Evolutionary conservation across 2,797 vertebrate genomes (phyloP), one percentile per base, ranked within the genome.

Genomic region (Halcyon leucocephala): DNA sequence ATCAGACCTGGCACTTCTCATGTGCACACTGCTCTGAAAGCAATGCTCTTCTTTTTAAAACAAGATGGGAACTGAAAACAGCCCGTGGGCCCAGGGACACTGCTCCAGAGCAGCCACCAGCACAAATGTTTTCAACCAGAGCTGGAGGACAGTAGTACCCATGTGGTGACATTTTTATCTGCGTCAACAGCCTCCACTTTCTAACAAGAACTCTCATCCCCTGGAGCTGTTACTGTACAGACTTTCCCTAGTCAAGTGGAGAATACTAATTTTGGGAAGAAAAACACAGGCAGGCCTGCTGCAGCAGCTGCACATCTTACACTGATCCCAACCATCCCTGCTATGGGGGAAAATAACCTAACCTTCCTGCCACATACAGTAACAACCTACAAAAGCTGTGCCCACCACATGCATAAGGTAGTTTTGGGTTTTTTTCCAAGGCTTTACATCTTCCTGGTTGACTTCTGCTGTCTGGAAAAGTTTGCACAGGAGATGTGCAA

Each of bases 291-390:
- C n/a, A 8, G 29, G 51, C 10, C 16, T 67, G 4, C 26, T 44
- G 10, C 0, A 87, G 49, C 57, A 82, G 66, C 6, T 54, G n/a
- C 26, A 18, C 6, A 2, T 21, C 51, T 21, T 60, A 8, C 4
- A 16, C n/a, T 41, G 35, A 58, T 33, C 16, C 25, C 4, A 60
- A 0, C 10, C 15, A 41, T 21, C 49, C 15, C 3, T 12, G 1
- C 2, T 10, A 5, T 0, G 1, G 33, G 10, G 44, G 4, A 10
- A 71, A 14, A 35, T 37, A 37, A 37, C 20, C 64, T 72, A 41
- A 51, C 48, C 0, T 42, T 11, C 22, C 1, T 1, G 41, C 14
- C 46, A 7, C 15, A 35, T 8, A 55, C 31, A n/a, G 54, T 7
- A n/a, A 21, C 29, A 55, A 33, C 33, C 24, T 60, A 6, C 57